phyloP scores from a whole-genome alignment of 2,113 vertebrate species.

The Acrocephalus kingi region DNA sequence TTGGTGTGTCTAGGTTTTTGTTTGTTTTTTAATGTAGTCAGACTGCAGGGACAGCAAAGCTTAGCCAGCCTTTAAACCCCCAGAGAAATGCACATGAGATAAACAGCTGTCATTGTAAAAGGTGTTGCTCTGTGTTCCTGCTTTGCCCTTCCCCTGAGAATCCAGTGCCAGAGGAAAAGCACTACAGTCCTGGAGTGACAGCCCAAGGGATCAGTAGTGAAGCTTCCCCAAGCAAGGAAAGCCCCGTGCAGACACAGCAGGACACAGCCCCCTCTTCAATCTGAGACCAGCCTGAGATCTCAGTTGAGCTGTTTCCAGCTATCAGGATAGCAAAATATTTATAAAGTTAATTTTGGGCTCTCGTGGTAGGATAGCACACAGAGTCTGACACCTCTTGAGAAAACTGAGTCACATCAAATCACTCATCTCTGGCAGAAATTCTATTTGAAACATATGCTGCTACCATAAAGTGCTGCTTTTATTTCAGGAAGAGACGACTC shows the following conservation, averaged over 20 bases:
- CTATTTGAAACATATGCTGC: constrained; percentile 4
- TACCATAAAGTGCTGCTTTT: constrained; percentile 6
- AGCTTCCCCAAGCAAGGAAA: neutral
- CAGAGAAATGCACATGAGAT: neutral
- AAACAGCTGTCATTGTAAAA: neutral
- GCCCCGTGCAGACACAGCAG: neutral
- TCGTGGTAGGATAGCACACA: neutral
- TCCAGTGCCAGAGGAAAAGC: neutral
- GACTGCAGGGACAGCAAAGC: neutral
- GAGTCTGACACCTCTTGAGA: constrained; percentile 50
- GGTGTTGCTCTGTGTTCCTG: neutral
- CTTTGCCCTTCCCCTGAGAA: neutral
- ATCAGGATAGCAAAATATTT: constrained; percentile 37
- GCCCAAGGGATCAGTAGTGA: neutral
- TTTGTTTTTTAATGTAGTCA: neutral
- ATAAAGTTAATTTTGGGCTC: neutral
- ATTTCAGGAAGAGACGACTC: constrained; percentile 6
- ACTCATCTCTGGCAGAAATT: neutral
- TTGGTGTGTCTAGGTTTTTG: neutral
- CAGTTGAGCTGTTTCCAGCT: neutral
- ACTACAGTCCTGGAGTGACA: neutral
- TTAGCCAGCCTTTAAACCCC: neutral
- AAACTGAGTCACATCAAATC: constrained; percentile 26
- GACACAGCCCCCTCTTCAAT: neutral
- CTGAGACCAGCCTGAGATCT: neutral